These are phyloP conservation scores for Drosophila repletoides DNA, from an alignment of 1,140 invertebrate species.

Conservation along the genomic window DNA sequence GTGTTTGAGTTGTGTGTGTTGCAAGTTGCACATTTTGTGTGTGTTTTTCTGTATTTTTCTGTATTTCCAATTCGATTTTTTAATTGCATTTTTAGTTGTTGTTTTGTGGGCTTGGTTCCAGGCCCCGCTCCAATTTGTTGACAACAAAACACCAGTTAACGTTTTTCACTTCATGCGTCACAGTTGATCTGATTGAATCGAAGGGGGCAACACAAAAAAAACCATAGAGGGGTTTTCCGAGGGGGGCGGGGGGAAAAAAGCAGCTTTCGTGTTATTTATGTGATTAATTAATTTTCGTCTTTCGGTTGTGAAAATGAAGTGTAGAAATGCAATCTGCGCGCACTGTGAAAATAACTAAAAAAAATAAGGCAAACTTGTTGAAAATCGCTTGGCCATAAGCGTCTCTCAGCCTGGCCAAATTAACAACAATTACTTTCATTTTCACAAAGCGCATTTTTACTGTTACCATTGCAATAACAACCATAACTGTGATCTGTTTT, in stretches of 20 bases:
- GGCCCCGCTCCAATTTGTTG: conserved; percentile 69
- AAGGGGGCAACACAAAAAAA: too few species aligned
- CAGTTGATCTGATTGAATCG: conserved; percentile 60
- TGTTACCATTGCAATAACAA: neutral
- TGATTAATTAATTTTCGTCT: conserved; percentile 71
- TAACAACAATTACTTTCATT: conserved; percentile 70
- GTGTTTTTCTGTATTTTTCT: conserved; percentile 11
- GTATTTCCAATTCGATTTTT: conserved; percentile 48
- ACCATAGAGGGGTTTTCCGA: neutral
- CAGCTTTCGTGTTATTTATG: conserved; percentile 62
- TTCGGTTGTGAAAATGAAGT: conserved; percentile 49
- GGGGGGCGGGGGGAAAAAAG: conserved; percentile 1
- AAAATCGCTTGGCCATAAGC: conserved; percentile 61
- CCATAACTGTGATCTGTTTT: conserved; percentile 6
- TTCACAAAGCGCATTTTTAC: conserved; percentile 49
- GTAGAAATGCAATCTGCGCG: conserved; percentile 59
- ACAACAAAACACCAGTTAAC: conserved; percentile 64
- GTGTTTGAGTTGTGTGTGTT: conserved; percentile 20
- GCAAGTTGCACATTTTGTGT: conserved; percentile 51
- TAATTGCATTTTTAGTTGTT: conserved; percentile 72
- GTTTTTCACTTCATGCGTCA: conserved; percentile 52
- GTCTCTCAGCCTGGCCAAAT: conserved; percentile 15
- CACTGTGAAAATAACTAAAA: conserved; percentile 14
- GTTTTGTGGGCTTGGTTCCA: conserved; percentile 61
- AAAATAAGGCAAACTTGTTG: too few species aligned